Conservation (phyloP, 2,888 invertebrate species). For the Pseudanteris insignis region DNA sequence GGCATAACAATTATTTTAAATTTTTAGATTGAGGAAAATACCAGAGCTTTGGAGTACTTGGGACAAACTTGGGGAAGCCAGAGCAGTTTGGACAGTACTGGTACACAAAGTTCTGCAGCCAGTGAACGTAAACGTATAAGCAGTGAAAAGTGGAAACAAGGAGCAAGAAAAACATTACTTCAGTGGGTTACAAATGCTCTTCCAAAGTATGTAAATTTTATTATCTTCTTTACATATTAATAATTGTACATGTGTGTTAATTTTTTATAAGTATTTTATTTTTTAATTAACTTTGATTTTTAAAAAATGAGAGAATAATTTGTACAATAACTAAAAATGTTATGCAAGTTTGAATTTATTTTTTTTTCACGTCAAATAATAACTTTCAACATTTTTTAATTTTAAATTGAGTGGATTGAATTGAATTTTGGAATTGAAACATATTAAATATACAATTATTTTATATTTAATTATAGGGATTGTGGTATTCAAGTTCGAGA, state of each 20-base stretch:
- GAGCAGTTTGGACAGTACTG: conserved; percentile 83
- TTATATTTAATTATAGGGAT: conserved; percentile 72
- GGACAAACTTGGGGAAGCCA: conserved; percentile 84
- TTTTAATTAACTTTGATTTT: too few relatives aligned
- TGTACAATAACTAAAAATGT: too few relatives aligned
- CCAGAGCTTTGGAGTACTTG: conserved; percentile 85
- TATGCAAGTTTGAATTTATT: too few relatives aligned
- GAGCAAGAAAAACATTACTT: conserved; percentile 89
- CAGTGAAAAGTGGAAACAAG: conserved; percentile 83
- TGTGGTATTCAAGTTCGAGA: conserved; percentile 89
- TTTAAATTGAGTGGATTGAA: too few relatives aligned
- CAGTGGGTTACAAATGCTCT: conserved; percentile 95
- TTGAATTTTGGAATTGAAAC: too few relatives aligned
- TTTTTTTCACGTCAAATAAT: too few relatives aligned
- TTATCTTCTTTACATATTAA: background rate
- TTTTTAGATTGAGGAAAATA: conserved; percentile 93
- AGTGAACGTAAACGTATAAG: conserved; percentile 67
- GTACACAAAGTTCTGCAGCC: conserved; percentile 74
- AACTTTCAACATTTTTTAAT: too few relatives aligned
- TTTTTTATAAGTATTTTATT: background rate
- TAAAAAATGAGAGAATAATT: too few relatives aligned
- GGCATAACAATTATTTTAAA: background rate
- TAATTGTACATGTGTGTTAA: background rate
- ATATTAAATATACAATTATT: too few relatives aligned
- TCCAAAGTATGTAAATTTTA: conserved; percentile 73